A percentile compares a stretch with the other conserved stretches of the same genome.
Conservation (phyloP, 1,140 invertebrate species). For the Eubasilissa regina region DNA sequence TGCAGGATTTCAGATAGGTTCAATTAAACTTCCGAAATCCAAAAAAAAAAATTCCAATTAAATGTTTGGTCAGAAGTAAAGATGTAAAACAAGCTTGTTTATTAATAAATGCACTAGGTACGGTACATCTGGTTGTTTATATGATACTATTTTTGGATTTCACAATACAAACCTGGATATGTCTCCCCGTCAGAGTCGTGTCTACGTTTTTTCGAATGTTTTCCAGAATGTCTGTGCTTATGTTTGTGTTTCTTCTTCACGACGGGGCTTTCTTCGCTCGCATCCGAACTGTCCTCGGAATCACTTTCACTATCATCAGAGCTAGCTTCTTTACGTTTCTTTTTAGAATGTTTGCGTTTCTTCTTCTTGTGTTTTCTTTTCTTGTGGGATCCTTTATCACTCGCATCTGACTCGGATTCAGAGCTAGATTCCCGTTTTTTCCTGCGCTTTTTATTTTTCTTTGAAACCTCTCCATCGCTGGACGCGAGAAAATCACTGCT, state of each 20-base stretch:
- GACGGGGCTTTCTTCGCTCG: constrained; percentile 66
- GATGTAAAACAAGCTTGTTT: background rate
- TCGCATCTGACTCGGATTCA: constrained; percentile 66
- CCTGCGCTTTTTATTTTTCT: constrained; percentile 66
- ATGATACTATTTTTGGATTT: constrained; percentile 23
- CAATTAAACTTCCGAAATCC: too few relatives aligned
- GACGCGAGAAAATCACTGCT: constrained; percentile 16
- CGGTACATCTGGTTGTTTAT: too few relatives aligned
- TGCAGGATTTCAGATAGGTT: too few relatives aligned
- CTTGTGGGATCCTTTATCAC: constrained; percentile 66
- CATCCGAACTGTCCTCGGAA: constrained; percentile 63
- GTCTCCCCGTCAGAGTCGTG: constrained; percentile 60
- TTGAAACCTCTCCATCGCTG: constrained; percentile 63
- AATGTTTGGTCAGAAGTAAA: too few relatives aligned
- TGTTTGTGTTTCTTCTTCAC: constrained; percentile 69
- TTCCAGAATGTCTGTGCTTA: constrained; percentile 63
- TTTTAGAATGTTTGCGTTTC: constrained; percentile 70
- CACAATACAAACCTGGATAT: constrained; percentile 61
- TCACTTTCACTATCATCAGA: constrained; percentile 58
- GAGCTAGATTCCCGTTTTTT: constrained; percentile 66
- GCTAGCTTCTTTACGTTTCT: constrained; percentile 65
- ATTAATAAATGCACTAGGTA: background rate
- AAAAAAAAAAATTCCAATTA: too few relatives aligned
- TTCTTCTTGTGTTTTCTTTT: constrained; percentile 72
- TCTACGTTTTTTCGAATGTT: constrained; percentile 48